Evolutionary conservation across 2,113 vertebrate species (phyloP).

Genomic region (Hucho hucho): DNA sequence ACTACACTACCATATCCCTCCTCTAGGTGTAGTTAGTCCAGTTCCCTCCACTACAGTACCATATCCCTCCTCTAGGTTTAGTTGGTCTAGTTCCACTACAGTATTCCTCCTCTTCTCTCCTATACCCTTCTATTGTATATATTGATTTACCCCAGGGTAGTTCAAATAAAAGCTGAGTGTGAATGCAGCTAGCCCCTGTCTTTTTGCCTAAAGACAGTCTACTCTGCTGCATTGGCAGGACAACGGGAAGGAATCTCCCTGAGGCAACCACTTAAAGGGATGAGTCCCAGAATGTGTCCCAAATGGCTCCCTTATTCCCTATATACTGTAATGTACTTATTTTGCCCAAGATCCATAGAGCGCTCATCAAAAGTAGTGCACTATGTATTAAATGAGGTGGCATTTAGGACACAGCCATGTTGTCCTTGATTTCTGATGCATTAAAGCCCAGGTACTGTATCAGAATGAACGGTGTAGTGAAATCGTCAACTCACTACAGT

Average conservation of each 20-base stretch:
- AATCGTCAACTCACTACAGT: not conserved
- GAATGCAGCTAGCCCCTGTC: not conserved
- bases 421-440: constrained; percentile 3
- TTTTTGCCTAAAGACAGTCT: constrained; percentile 7
- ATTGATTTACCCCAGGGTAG: constrained; percentile 21
- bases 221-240: constrained; percentile 20
- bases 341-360: no score
- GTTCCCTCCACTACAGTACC: no score
- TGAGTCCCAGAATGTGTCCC: no score
- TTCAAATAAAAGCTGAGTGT: constrained; percentile 25
- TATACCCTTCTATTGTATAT: constrained; percentile 13
- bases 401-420: no score
- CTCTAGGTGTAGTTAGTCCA: no score
- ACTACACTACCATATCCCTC: no score
- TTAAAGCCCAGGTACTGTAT: not conserved
- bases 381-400: no score
- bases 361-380: no score
- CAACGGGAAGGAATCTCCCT: constrained; percentile 25
- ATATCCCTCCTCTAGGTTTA: no score
- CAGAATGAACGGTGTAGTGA: constrained; percentile 7
- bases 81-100: no score
- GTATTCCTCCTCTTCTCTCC: not conserved
- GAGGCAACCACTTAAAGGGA: constrained; percentile 17
- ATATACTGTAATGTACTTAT: no score
- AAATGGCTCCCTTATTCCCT: no score